Evolutionary conservation across 2,888 invertebrate genomes (phyloP), one percentile per base, ranked within the genome.

Genomic region (Phragmatobia fuliginosa): DNA sequence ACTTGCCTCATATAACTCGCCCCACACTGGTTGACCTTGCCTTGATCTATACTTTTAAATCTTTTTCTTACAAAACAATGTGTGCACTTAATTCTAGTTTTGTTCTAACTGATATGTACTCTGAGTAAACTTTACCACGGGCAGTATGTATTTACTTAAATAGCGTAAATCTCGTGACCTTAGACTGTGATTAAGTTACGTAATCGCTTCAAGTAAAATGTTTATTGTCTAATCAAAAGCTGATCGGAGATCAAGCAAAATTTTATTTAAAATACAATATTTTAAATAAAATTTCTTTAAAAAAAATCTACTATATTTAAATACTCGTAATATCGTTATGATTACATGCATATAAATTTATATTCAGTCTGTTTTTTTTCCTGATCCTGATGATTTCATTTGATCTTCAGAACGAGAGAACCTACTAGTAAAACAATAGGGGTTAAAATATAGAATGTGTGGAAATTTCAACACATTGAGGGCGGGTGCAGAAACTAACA

Each of bases 1-100:
- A 73, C 85, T 91, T 91, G 86, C 92, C 90, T 90, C 91, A 92
- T 80, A 77, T 72, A 79, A 76, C 74, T 68, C 76, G 75, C 69
- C 75, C 81, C 60, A 77, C 76, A 83, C 82, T 73, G 72, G 86
- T 84, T 83, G 88, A 81, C 92, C 92, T 91, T 87, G 90, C 73
- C 68, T 75, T 69, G 75, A 83, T 84, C 79, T 85, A 76, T 76
- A 79, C 75, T 76, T 78, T 73, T 73, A 79, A 70, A 74, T 79
- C 66, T 81, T 75, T 78, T 78, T 67, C 73, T 75, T 74, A 68
- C 62, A 76, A 67, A 74, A 78, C 75, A 75, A 74, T 70, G 68
- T 75, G 66, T 66, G 31, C 64, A 58, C 18, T 64, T 31, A 36
- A 25, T 28, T 56, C 32, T 60, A 33, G 33, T 62, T 45, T 38